Conservation (phyloP, 2,888 invertebrate genomes). For the Macrophya annulata region DNA sequence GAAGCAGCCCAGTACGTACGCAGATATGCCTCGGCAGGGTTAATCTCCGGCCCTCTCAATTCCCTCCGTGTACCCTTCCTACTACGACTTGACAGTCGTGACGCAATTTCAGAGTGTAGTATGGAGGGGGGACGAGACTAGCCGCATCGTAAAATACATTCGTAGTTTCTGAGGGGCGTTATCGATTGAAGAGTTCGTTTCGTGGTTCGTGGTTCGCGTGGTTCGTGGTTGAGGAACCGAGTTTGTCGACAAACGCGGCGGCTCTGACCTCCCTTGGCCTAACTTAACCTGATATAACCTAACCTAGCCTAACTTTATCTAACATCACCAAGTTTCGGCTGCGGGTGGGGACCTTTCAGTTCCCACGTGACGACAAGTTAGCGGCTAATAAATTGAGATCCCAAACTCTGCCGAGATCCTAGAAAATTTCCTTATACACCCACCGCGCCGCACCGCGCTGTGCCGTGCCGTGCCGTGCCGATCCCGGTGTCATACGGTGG, state of each 20-base stretch:
- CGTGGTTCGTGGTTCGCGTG: slow-evolving; percentile 45
- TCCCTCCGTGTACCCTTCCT: slow-evolving; percentile 15
- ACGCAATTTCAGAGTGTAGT: slow-evolving; percentile 34
- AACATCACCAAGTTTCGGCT: slow-evolving; percentile 46
- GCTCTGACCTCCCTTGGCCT: slow-evolving; percentile 42
- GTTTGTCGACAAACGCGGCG: slow-evolving; percentile 49
- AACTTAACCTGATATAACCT: slow-evolving; percentile 45
- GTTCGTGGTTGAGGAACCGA: slow-evolving; percentile 49
- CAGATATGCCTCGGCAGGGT: slow-evolving; percentile 45
- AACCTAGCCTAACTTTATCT: slow-evolving; percentile 49
- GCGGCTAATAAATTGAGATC: slow-evolving; percentile 50
- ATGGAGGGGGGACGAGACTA: not conserved
- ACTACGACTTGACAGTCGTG: slow-evolving; percentile 22
- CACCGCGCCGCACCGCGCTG: too few relatives aligned
- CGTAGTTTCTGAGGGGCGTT: slow-evolving; percentile 52
- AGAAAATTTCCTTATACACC: slow-evolving; percentile 25
- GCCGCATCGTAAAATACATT: slow-evolving; percentile 53
- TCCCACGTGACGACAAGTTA: slow-evolving; percentile 55
- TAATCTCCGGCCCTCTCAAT: slow-evolving; percentile 49
- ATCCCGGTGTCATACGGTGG: not conserved
- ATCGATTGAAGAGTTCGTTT: slow-evolving; percentile 55
- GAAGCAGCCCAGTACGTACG: slow-evolving; percentile 24
- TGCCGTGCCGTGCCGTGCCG: too few relatives aligned
- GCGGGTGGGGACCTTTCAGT: slow-evolving; percentile 47
- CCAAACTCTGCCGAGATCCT: slow-evolving; percentile 41